phyloP scores from a whole-genome alignment of 1,140 invertebrate species.

The Cyclargus thomasi region DNA sequence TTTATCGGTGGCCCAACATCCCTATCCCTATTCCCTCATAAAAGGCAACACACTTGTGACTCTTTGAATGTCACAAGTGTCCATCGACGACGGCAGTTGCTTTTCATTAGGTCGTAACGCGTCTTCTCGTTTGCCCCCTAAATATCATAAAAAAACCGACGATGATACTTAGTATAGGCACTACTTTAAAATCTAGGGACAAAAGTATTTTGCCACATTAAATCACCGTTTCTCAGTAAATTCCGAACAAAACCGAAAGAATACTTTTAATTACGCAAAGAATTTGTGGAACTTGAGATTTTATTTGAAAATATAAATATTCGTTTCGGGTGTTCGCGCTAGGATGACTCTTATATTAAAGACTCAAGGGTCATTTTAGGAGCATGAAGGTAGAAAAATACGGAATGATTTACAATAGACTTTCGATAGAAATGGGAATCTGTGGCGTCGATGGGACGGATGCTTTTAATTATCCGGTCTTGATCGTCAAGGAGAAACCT shows the following conservation, averaged over 20 bases:
- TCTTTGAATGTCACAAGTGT: too few species aligned
- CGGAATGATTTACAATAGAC: background rate
- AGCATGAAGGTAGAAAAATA: too few species aligned
- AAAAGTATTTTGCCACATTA: background rate
- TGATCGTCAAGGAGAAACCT: constrained; percentile 37
- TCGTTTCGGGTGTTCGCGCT: background rate
- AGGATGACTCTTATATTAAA: too few species aligned
- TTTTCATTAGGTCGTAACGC: too few species aligned
- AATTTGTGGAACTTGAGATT: background rate
- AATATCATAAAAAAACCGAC: too few species aligned
- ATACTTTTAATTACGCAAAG: background rate
- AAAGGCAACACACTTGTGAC: too few species aligned
- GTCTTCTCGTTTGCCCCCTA: too few species aligned
- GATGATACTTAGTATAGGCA: too few species aligned
- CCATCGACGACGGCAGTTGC: too few species aligned
- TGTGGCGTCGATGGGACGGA: constrained; percentile 30
- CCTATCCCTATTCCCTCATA: too few species aligned
- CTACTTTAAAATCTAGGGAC: background rate
- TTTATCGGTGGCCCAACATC: too few species aligned
- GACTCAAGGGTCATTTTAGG: too few species aligned
- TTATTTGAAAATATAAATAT: background rate
- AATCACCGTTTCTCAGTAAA: background rate
- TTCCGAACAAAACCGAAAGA: background rate
- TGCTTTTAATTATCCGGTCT: constrained; percentile 50
- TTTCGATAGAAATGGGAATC: constrained; percentile 24